These are phyloP conservation scores for Serinus canaria DNA, from an alignment of 2,113 vertebrate genomes.

Conservation along the genomic window DNA sequence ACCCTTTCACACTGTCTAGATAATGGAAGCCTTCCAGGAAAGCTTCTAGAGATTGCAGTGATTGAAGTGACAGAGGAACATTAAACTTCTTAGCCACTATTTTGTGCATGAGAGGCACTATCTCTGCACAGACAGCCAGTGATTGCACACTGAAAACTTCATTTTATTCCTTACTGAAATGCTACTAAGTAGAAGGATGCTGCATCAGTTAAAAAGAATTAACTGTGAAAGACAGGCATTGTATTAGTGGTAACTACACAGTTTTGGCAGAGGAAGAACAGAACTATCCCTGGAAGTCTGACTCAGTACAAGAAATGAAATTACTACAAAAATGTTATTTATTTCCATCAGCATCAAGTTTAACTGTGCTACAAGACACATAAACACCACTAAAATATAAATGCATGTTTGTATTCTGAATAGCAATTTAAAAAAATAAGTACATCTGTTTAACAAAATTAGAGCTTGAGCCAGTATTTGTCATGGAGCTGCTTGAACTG, in stretches of 20 bases:
- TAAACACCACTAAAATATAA: background rate
- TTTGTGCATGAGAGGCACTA: background rate
- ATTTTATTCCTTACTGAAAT: background rate
- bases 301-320: background rate
- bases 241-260: background rate
- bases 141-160: background rate
- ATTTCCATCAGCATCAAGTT: background rate
- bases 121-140: background rate
- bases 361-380: background rate
- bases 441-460: background rate
- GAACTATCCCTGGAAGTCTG: background rate
- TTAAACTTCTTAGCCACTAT: background rate
- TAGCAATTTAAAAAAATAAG: background rate
- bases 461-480: background rate
- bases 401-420: background rate
- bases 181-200: background rate
- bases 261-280: background rate
- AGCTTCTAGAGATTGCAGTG: background rate
- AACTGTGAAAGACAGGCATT: background rate
- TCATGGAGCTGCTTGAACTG: background rate
- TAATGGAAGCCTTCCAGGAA: background rate
- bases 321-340: background rate
- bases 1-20: background rate
- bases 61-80: background rate
- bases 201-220: background rate